phyloP scores from a whole-genome alignment of 2,113 vertebrate genomes.

The Euleptes europaea region DNA sequence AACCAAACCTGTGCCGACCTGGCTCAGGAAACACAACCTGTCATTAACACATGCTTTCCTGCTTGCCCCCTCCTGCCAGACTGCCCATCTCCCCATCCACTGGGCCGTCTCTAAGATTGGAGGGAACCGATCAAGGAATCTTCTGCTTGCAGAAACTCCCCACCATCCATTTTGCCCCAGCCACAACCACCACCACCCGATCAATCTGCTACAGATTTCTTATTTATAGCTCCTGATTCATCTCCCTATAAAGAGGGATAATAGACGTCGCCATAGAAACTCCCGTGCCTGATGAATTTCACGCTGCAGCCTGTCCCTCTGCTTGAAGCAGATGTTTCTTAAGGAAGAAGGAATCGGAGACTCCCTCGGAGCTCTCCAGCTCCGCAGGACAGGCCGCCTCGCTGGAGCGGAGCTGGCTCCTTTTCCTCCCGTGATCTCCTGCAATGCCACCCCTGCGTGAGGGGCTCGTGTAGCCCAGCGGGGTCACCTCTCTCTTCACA shows the following conservation, averaged over 20 bases:
- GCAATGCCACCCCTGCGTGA: neutral
- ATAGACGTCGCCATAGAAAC: slow-evolving; percentile 62
- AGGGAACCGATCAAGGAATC: neutral
- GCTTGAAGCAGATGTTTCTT: neutral
- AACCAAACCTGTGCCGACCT: too few relatives aligned
- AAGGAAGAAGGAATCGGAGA: neutral
- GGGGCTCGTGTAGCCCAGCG: neutral
- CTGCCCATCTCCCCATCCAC: neutral
- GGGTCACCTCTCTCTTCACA: too few relatives aligned
- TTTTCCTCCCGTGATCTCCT: too few relatives aligned
- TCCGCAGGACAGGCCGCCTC: neutral
- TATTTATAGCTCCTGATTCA: slow-evolving; percentile 68
- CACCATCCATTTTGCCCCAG: neutral
- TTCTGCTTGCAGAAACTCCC: neutral
- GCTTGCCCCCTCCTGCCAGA: neutral
- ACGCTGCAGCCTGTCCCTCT: neutral
- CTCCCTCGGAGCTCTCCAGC: neutral
- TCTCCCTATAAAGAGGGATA: slow-evolving; percentile 27
- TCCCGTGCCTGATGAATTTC: slow-evolving; percentile 21
- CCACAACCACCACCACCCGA: neutral
- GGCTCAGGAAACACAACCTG: neutral
- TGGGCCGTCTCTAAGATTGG: neutral
- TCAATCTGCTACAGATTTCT: neutral
- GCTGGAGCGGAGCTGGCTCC: neutral
- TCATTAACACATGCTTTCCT: neutral